A percentile compares a stretch with the other conserved stretches of the same genome.
These are phyloP conservation scores for Drosophila azteca DNA, from an alignment of 1,140 invertebrate genomes.

Conservation along the genomic window DNA sequence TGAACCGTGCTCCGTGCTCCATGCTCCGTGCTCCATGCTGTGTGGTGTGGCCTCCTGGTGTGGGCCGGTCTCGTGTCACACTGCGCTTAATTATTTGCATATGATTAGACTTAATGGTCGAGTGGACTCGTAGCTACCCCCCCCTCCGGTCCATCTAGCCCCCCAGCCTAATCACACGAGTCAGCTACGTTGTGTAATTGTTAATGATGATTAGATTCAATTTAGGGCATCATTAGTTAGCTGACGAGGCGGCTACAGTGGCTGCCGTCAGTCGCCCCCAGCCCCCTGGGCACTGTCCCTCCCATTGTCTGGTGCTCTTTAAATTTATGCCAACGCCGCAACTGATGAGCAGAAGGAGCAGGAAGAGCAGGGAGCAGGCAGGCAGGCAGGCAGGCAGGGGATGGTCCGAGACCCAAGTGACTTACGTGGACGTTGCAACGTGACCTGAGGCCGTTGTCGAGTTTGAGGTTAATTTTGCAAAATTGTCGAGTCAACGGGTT, in stretches of 20 bases:
- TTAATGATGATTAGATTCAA: slow-evolving; percentile 84
- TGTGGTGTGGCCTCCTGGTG: slow-evolving; percentile 14
- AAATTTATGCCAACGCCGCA: slow-evolving; percentile 80
- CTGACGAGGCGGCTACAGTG: slow-evolving; percentile 57
- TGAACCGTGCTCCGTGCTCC: slow-evolving; percentile 16
- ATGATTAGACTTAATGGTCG: slow-evolving; percentile 80
- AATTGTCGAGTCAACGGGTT: slow-evolving; percentile 80
- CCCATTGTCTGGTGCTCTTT: slow-evolving; percentile 58
- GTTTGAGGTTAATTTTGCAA: slow-evolving; percentile 80
- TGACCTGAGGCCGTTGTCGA: slow-evolving; percentile 71
- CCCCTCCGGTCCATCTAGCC: not conserved
- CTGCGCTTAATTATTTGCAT: slow-evolving; percentile 83
- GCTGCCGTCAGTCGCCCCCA: not conserved
- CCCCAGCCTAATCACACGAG: slow-evolving; percentile 66
- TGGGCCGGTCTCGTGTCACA: slow-evolving; percentile 41
- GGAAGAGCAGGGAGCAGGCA: not conserved
- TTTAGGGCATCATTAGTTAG: slow-evolving; percentile 83
- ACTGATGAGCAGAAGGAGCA: not conserved
- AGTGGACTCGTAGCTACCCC: slow-evolving; percentile 29
- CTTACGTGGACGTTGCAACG: slow-evolving; percentile 76
- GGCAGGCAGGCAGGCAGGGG: slow-evolving; percentile 12
- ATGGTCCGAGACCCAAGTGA: slow-evolving; percentile 57
- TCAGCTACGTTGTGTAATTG: slow-evolving; percentile 76
- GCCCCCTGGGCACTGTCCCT: not conserved
- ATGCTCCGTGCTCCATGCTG: slow-evolving; percentile 1